A percentile compares a stretch with the other conserved stretches of the same genome.
These are phyloP conservation scores for Caprella mutica DNA, from an alignment of 2,888 invertebrate species.

Conservation along the genomic window DNA sequence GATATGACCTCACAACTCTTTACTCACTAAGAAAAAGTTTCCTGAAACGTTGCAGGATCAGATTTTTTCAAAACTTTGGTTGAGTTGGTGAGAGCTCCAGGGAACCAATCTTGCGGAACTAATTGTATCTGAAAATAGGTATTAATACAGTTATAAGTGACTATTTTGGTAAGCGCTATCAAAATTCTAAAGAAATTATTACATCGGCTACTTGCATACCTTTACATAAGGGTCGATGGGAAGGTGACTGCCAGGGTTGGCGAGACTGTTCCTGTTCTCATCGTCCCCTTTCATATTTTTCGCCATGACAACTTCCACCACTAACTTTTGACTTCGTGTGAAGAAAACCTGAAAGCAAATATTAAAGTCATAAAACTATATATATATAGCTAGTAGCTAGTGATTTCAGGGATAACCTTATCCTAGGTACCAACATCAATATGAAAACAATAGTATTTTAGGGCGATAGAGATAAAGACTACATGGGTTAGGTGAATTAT, in stretches of 20 bases:
- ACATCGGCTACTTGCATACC: too few relatives aligned
- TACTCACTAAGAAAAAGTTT: conserved; percentile 30
- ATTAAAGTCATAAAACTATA: neutral
- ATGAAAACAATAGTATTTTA: too few relatives aligned
- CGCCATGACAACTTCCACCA: conserved; percentile 31
- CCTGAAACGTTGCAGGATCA: conserved; percentile 28
- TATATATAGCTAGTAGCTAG: too few relatives aligned
- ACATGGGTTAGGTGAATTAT: too few relatives aligned
- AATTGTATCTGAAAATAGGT: too few relatives aligned
- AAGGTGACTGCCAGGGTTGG: neutral
- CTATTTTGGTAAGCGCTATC: too few relatives aligned
- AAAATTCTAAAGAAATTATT: too few relatives aligned
- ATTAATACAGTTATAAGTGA: too few relatives aligned
- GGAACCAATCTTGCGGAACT: conserved; percentile 31
- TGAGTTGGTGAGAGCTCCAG: conserved; percentile 12
- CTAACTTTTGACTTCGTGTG: conserved; percentile 18
- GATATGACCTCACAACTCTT: too few relatives aligned
- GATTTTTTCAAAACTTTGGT: conserved; percentile 25
- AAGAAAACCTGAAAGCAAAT: conserved; percentile 16
- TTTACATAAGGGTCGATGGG: conserved; percentile 29
- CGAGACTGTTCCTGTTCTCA: conserved; percentile 10
- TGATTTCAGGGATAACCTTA: too few relatives aligned
- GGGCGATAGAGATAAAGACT: neutral
- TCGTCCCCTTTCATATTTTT: conserved; percentile 20
- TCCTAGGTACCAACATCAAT: too few relatives aligned